Base-by-base conservation (phyloP, 2,797 vertebrate species). In the Xenentodon cancila region DNA sequence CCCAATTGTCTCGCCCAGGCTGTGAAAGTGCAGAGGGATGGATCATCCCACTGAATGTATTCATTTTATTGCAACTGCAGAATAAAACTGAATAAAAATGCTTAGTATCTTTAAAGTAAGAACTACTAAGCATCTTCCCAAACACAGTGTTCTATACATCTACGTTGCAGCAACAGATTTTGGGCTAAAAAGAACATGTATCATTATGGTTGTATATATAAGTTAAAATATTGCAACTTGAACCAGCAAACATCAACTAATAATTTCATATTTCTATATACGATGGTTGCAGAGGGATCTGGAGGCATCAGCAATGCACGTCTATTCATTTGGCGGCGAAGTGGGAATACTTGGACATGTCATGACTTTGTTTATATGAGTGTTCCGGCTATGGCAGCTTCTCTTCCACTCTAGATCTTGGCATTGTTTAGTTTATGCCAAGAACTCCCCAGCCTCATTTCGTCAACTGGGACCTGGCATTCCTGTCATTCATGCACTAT, bases 401-500 rank as follows among this genome's bases (percentile, higher is more conserved):
- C 66, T 50, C 46, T 40, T 71, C 48, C 68, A 40, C 79, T 68
- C 67, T 81, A 82, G 81, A 80, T 81, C 82, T 59, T 44, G 62
- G 19, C 43, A 13, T 68, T 40, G 61, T 17, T 68, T 69, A 56
- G 64, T 54, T 74, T 74, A 60, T 7, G 71, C 86, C 87, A 83
- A 84, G 53, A 60, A 16, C 71, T 65, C 74, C 64, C 63, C 66
- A 25, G 75, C 50, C 75, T 65, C 52, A 15, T 76, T 85, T 56
- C 64, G 55, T 84, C 85, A 81, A 58, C 67, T 6, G 84, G 86
- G 88, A 92, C 68, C 74, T 88, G 85, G 90, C 90, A 91, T 93
- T 92, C 88, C 85, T 88, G 88, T 91, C 91, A 90, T 75, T 88
- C 85, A 88, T 82, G 80, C 70, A 82, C 91, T 93, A 93, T 93